Evolutionary conservation across 2,888 invertebrate species (phyloP), one percentile per base, ranked within the genome.

Genomic region (Hesperia comma): DNA sequence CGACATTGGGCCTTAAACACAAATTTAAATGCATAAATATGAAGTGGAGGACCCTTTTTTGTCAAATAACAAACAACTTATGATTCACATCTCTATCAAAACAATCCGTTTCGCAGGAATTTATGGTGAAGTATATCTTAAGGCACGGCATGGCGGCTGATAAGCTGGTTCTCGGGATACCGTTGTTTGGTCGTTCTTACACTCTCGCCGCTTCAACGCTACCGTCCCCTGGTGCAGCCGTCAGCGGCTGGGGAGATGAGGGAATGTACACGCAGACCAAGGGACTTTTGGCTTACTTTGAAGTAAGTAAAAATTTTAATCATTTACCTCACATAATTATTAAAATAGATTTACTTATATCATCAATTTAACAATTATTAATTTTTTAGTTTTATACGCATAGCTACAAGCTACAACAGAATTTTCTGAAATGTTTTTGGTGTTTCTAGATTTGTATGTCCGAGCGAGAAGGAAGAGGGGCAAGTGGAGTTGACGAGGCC

Each of bases 161-260:
- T 2, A 96, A 96, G 82, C 82, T 97, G 3, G 93, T 96, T 2
- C 83, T 97, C 1, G 96, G 96, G 0, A 87, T 96, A 53, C 96
- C 96, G 0, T 90, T 96, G 49, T 96, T 95, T 76, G 97, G 96
- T 0, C 93, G 95, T 67, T 94, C 95, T 12, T 97, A 96, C 77
- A 95, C 95, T 0, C 84, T 97, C 26, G 93, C 93, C 51, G 86
- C 94, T 14, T 81, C 88, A 0, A 93, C 94, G 10, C 77, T 84
- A 19, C 93, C 94, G 0, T 77, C 86, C 0, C 93, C 94, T 0
- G 95, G 95, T 0, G 94, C 95, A 0, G 85, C 92, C 0, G 90
- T 95, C 58, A 85, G 81, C 58, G 95, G 95, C 0, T 94, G 94
- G 76, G 96, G 96, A 0, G 88, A 92, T 0, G 94, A 95, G 76